These are phyloP conservation scores for Tenualosa thibaudeaui DNA, from an alignment of 2,797 vertebrate species.

Conservation along the genomic window DNA sequence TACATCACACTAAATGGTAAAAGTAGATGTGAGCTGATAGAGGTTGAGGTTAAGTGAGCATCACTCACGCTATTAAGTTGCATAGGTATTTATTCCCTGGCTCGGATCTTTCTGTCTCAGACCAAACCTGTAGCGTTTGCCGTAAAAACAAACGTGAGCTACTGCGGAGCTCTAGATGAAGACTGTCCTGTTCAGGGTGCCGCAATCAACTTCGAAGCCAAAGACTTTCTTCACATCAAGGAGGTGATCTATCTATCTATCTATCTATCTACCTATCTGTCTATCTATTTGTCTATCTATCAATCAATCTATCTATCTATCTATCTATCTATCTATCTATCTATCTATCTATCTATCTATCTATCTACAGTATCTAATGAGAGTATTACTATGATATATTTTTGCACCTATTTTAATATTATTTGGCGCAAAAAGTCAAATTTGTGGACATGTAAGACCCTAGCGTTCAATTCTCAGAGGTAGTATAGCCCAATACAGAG, in stretches of 20 bases:
- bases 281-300: slow-evolving; percentile 2
- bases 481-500: too few species aligned
- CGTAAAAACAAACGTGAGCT: slow-evolving; percentile 95
- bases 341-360: not conserved
- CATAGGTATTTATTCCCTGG: not conserved
- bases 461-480: too few species aligned
- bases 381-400: too few species aligned
- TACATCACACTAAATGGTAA: not conserved
- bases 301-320: not conserved
- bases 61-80: not conserved
- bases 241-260: slow-evolving; percentile 76
- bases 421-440: too few species aligned
- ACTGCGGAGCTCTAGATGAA: slow-evolving; percentile 93
- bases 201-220: slow-evolving; percentile 97
- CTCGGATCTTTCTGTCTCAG: slow-evolving; percentile 59
- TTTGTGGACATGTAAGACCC: too few species aligned
- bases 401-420: too few species aligned
- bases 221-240: slow-evolving; percentile 99
- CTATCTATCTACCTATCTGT: not conserved
- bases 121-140: slow-evolving; percentile 96
- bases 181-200: slow-evolving; percentile 95
- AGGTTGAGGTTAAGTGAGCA: not conserved
- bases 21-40: not conserved
- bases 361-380: not conserved
- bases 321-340: not conserved